Base-by-base conservation (phyloP, 2,888 invertebrate genomes). In the Plutella xylostella region DNA sequence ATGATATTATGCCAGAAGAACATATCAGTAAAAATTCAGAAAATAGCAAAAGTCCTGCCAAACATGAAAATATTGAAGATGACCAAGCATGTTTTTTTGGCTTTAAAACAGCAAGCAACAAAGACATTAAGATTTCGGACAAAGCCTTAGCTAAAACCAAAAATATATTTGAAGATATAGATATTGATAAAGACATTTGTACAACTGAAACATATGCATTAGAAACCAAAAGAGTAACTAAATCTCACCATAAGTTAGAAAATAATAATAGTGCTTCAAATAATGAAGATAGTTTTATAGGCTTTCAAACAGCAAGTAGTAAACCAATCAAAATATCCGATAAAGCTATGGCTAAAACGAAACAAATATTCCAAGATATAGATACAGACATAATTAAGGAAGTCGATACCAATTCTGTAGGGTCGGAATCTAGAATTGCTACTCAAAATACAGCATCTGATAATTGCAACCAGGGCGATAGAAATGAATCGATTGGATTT, bases 61-160 rank as follows among this genome's bases (percentile, higher is more conserved):
- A n/a, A 30, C 33, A 37, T 49, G 53, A 61, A 43, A 63, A 69
- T 48, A 56, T 65, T 17, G 50, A 60, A 40, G 42, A 47, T 20
- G n/a, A 37, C n/a, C 28, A 9, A 28, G 3, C n/a, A 28, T 9
- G 11, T 4, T 28, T 28, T 28, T 3, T 9, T 17, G 17, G 19
- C 2, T 17, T 34, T 34, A 14, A 31, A 39, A 25, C 74, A 15
- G 70, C 69, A 6, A 63, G 55, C 52, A 72, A 73, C 12, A 68
- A 65, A 53, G 47, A 50, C 21, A 57, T 69, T 25, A 31, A 41
- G 18, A 52, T 71, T 33, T 66, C 65, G 5, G 53, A 60, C 31
- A 45, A 54, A 41, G 55, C 64, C 15, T 22, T 55, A 28, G 43
- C 46, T n/a, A 56, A 55, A 44, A 54, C 53, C 14, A 58, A 54